Base-by-base conservation (phyloP, 2,797 vertebrate genomes). In the Anniella stebbinsi region DNA sequence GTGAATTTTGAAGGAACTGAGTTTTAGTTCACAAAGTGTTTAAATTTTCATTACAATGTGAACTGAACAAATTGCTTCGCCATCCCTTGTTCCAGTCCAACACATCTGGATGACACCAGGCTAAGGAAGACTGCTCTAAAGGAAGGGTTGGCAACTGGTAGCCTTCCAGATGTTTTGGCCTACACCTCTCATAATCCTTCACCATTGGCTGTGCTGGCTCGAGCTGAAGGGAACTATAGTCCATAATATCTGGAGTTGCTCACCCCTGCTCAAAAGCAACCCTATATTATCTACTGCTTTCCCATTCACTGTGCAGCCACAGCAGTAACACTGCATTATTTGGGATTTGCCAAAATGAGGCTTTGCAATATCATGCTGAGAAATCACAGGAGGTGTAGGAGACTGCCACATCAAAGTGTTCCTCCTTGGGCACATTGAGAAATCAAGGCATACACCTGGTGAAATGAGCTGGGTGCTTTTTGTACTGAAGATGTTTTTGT, bases 401-500 rank as follows among this genome's bases (percentile, higher is more conserved):
- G 69, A 67, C 0, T 0, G 57, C 69, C 51, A 67, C 60, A 66
- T 60, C 66, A 89, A 91, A 92, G 84, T 10, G 0, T 36, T 66
- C 45, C 23, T 51, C 33, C 13, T 13, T 7, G 9, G 21, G 51
- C 45, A 1, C 17, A 28, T 38, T 77, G 88, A 54, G 80, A 76
- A 75, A 84, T 51, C 0, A 6, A 0, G 84, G 86, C 78, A 89
- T 85, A 45, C 90, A 69, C 73, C 80, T 48, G 85, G 89, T 73
- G 51, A 82, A 91, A 91, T 80, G 78, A 70, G 78, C 86, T 91
- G 60, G 36, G 82, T 91, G 82, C 57, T 77, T 28, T 90, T 41
- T 89, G 75, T 76, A 75, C 88, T 11, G 48, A 81, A 25, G 80
- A 82, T 84, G 88, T 89, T 91, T 86, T 78, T 84, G 88, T 89